phyloP scores from a whole-genome alignment of 2,113 vertebrate species.

The Lonchura striata region DNA sequence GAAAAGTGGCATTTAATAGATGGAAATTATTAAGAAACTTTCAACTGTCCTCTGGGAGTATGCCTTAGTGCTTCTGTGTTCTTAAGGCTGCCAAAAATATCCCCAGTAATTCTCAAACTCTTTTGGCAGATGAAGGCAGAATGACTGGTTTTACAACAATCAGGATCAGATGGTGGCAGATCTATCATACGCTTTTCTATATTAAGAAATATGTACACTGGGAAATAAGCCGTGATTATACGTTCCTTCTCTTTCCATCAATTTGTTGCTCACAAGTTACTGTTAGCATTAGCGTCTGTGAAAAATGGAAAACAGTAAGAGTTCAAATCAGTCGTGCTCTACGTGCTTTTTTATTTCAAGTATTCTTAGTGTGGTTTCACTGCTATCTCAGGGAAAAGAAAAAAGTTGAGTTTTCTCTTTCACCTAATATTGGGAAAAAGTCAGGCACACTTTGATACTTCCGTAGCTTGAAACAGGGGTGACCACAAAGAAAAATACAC shows the following conservation, averaged over 20 bases:
- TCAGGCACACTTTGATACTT: slow-evolving; percentile 10
- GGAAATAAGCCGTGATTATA: slow-evolving; percentile 34
- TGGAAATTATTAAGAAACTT: slow-evolving; percentile 43
- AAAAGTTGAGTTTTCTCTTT: background rate
- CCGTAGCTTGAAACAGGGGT: background rate
- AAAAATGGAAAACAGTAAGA: slow-evolving; percentile 16
- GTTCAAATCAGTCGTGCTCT: background rate
- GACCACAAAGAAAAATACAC: background rate
- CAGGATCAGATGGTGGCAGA: slow-evolving; percentile 62
- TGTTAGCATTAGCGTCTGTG: background rate
- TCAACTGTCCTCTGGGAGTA: slow-evolving; percentile 43
- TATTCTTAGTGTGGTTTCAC: background rate
- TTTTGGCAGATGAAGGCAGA: slow-evolving; percentile 61
- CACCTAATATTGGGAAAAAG: background rate
- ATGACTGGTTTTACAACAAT: slow-evolving; percentile 66
- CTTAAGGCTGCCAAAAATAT: slow-evolving; percentile 51
- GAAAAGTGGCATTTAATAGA: slow-evolving; percentile 23
- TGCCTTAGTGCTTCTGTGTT: slow-evolving; percentile 36
- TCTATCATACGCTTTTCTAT: slow-evolving; percentile 48
- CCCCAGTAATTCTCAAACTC: slow-evolving; percentile 45
- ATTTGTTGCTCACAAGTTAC: slow-evolving; percentile 3
- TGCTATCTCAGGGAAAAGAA: background rate
- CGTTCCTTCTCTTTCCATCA: background rate
- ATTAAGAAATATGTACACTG: slow-evolving; percentile 42
- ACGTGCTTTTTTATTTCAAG: slow-evolving; percentile 22